phyloP scores from a whole-genome alignment of 2,888 invertebrate genomes.

The Notocelia uddmanniana region DNA sequence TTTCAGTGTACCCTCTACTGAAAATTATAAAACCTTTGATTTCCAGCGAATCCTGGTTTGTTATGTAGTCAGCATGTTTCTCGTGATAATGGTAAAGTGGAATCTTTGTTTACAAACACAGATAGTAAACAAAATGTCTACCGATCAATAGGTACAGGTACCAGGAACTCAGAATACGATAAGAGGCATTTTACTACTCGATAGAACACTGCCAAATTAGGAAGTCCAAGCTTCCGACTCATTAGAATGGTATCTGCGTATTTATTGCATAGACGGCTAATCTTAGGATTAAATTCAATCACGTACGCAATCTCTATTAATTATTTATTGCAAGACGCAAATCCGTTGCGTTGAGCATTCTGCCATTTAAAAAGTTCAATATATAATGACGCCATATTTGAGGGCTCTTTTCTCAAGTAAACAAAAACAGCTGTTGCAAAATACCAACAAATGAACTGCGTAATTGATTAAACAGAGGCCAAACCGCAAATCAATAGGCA shows the following conservation, averaged over 20 bases:
- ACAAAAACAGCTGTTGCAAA: constrained; percentile 58
- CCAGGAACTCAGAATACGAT: constrained; percentile 58
- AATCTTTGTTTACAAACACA: constrained; percentile 58
- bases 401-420: constrained; percentile 49
- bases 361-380: constrained; percentile 55
- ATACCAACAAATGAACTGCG: constrained; percentile 52
- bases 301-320: constrained; percentile 53
- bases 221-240: constrained; percentile 49
- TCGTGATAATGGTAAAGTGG: constrained; percentile 15
- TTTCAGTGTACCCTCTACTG: background rate
- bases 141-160: constrained; percentile 62
- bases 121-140: constrained; percentile 56
- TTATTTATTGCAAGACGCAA: constrained; percentile 57
- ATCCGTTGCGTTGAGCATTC: constrained; percentile 49
- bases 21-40: background rate
- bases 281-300: constrained; percentile 49
- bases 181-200: constrained; percentile 57
- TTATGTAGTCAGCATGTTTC: background rate
- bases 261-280: constrained; percentile 52
- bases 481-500: constrained; percentile 22
- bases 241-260: constrained; percentile 36
- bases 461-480: constrained; percentile 49
- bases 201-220: constrained; percentile 57
- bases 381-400: constrained; percentile 47
- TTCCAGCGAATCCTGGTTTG: background rate